phyloP scores from a whole-genome alignment of 1,140 invertebrate species.

The Fopius arisanus region DNA sequence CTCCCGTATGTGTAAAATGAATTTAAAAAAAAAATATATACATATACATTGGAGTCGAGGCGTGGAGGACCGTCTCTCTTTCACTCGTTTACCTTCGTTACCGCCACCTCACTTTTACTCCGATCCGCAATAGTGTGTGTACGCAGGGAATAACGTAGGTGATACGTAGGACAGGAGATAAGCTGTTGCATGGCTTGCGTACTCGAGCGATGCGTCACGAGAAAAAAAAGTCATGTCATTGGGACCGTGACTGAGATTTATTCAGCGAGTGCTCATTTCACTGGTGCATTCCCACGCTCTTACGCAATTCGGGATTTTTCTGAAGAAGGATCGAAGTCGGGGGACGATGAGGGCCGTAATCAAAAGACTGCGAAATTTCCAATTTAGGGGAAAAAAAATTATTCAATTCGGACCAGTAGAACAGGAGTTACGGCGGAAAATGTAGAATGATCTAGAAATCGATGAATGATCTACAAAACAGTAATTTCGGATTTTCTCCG shows the following conservation, averaged over 20 bases:
- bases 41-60: background rate
- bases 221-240: slow-evolving; percentile 12
- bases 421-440: too few relatives aligned
- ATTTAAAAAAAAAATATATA: background rate
- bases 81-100: background rate
- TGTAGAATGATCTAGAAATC: too few relatives aligned
- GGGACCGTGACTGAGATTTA: slow-evolving; percentile 27
- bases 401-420: too few relatives aligned
- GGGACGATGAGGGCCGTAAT: too few relatives aligned
- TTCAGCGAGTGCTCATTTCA: background rate
- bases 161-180: background rate
- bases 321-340: background rate
- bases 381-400: too few relatives aligned
- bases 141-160: background rate
- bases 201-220: slow-evolving; percentile 4
- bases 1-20: background rate
- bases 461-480: too few relatives aligned
- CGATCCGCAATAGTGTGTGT: background rate
- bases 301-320: background rate
- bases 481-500: too few relatives aligned
- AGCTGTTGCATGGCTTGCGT: background rate
- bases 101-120: background rate
- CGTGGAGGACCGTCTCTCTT: slow-evolving; percentile 5
- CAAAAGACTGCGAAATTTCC: too few relatives aligned
- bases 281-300: background rate